Percentiles rank a stretch among this genome's conserved stretches.
Evolutionary conservation across 2,797 vertebrate species (phyloP).

Genomic region (Spondyliosoma cantharus): DNA sequence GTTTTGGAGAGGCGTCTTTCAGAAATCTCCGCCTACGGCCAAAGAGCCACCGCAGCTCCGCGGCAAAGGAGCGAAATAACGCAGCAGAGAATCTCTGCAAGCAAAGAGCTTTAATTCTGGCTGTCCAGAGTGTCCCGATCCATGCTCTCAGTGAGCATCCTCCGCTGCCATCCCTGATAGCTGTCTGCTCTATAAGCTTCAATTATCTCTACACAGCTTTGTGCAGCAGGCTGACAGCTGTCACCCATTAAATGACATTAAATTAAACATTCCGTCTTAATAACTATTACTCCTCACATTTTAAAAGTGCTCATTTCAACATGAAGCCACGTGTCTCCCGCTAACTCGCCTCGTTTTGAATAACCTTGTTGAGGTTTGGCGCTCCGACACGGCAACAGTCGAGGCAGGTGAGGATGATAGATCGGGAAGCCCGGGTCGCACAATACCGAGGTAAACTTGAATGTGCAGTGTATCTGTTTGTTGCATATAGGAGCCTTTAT

Average conservation of each 20-base stretch:
- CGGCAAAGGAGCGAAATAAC: neutral
- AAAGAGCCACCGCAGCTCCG: neutral
- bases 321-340: neutral
- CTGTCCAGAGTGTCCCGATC: conserved; percentile 5
- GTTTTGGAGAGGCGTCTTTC: conserved; percentile 11
- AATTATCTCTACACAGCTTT: conserved; percentile 32
- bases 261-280: conserved; percentile 34
- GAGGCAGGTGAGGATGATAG: neutral
- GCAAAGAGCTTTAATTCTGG: conserved; percentile 12
- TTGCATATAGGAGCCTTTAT: neutral
- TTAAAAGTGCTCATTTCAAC: neutral
- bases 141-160: conserved; percentile 14
- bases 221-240: conserved; percentile 39
- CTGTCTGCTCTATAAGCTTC: conserved; percentile 25
- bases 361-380: neutral
- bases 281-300: conserved; percentile 6
- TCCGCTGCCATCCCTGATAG: conserved; percentile 27
- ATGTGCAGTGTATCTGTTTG: neutral
- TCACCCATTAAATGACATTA: conserved; percentile 54
- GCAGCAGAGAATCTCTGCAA: neutral
- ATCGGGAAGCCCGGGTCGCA: neutral
- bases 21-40: neutral
- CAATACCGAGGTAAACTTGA: neutral
- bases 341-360: neutral
- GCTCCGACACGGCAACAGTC: neutral